A percentile compares a stretch with the other conserved stretches of the same genome.
These are phyloP conservation scores for Tuberolachnus salignus DNA, from an alignment of 2,888 invertebrate species.

Conservation along the genomic window DNA sequence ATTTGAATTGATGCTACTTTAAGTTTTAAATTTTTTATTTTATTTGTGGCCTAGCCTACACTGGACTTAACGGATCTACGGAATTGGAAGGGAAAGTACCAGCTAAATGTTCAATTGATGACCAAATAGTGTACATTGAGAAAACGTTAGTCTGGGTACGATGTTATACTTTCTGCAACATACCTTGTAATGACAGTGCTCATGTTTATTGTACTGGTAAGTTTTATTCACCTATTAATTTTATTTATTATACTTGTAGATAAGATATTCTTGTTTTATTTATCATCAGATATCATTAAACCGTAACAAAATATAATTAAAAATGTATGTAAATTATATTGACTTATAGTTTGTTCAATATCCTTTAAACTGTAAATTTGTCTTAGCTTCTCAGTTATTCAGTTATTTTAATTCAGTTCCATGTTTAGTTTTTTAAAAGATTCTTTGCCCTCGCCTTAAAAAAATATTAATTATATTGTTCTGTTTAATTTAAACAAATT, in stretches of 20 bases:
- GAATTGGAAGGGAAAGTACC: slow-evolving; percentile 21
- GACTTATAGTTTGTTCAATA: too few relatives aligned
- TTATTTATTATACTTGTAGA: slow-evolving; percentile 1
- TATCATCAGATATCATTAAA: too few relatives aligned
- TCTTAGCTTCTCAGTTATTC: too few relatives aligned
- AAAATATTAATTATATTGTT: too few relatives aligned
- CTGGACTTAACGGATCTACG: neutral
- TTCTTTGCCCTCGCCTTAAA: too few relatives aligned
- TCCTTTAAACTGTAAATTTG: too few relatives aligned
- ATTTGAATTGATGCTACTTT: neutral
- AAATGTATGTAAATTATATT: too few relatives aligned
- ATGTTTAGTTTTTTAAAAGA: too few relatives aligned
- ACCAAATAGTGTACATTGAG: slow-evolving; percentile 3
- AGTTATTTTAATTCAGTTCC: too few relatives aligned
- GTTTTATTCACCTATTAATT: neutral
- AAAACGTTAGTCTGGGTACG: slow-evolving; percentile 3
- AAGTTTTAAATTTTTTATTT: neutral
- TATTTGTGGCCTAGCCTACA: neutral
- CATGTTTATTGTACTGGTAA: neutral
- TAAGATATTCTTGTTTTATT: neutral
- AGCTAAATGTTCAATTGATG: slow-evolving; percentile 13
- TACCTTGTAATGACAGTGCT: neutral
- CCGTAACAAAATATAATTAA: too few relatives aligned
- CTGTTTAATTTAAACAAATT: too few relatives aligned
- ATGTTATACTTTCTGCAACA: slow-evolving; percentile 10